Conservation (phyloP, 2,888 invertebrate species). For the Orthonychiurus folsomi region DNA sequence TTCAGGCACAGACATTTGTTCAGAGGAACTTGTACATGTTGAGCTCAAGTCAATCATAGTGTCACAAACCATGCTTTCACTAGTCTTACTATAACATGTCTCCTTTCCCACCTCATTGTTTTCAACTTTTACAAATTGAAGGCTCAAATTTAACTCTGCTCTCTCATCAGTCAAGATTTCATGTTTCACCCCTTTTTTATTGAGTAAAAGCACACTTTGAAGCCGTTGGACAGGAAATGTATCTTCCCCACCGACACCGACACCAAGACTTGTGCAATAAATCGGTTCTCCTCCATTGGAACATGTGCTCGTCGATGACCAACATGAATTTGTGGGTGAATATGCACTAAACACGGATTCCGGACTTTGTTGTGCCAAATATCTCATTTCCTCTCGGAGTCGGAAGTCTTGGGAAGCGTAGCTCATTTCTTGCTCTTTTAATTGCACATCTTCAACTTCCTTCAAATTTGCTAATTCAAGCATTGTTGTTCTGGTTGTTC, state of each 20-base stretch:
- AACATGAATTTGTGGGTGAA: not conserved
- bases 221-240: not conserved
- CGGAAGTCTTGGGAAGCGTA: not conserved
- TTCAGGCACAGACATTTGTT: not conserved
- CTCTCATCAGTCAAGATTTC: not conserved
- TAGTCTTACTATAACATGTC: not conserved
- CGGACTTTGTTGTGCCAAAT: not conserved
- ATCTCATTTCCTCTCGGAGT: not conserved
- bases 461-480: not conserved
- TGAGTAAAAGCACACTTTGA: not conserved
- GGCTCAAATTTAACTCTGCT: not conserved
- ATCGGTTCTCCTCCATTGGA: not conserved
- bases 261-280: not conserved
- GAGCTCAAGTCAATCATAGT: not conserved
- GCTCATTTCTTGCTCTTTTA: not conserved
- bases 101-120: not conserved
- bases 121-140: not conserved
- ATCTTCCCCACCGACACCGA: too few relatives aligned
- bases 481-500: conserved; percentile 7
- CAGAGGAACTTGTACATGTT: not conserved
- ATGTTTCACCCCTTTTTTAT: not conserved
- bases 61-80: not conserved
- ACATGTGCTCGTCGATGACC: not conserved
- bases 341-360: not conserved
- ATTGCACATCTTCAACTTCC: not conserved